Evolutionary conservation across 2,113 vertebrate genomes (phyloP), one percentile per base, ranked within the genome.

Genomic region (Pygoscelis adeliae): DNA sequence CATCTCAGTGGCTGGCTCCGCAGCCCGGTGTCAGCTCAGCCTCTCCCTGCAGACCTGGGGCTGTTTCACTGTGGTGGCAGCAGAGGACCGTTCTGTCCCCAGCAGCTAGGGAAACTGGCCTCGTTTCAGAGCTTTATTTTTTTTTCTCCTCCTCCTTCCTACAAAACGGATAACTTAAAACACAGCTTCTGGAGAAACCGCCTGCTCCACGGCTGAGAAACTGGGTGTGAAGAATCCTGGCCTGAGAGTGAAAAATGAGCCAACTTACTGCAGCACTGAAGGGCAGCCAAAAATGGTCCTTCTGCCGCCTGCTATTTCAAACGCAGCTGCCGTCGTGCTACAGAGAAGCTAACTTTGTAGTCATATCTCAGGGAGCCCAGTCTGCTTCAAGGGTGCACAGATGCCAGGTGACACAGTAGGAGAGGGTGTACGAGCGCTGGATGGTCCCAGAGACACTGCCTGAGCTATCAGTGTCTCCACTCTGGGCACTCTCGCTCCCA

Each of bases 31-130:
- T 42, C 34, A 32, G 49, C 49, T 93, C 70, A 73, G 42, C n/a
- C 76, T 69, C 40, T 42, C 23, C 26, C 62, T 40, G 52, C 0
- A 1, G 44, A n/a, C 16, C 13, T 0, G 0, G 15, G 71, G 40
- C 62, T 86, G 21, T 70, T 95, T 63, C 42, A 40, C 0, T 0
- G 1, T 0, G 1, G 50, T 81, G 66, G 46, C 0, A 0, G 79
- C 67, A 81, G 71, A 90, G 52, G 79, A 86, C 47, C 0, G 0
- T 46, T 85, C 53, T 0, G 6, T 70, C 50, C 42, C 26, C 27
- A 38, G 83, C 38, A 58, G 72, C 19, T 9, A 71, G 23, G n/a
- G 79, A 81, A 86, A 62, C 50, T 63, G 40, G 67, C 32, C 49
- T 77, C 46, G 22, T 71, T 69, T 92, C 87, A 92, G 25, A 29